A percentile compares a stretch with the other conserved stretches of the same genome.
These are phyloP conservation scores for Tetraodon nigroviridis DNA, from an alignment of 2,113 vertebrate species.

Conservation along the genomic window DNA sequence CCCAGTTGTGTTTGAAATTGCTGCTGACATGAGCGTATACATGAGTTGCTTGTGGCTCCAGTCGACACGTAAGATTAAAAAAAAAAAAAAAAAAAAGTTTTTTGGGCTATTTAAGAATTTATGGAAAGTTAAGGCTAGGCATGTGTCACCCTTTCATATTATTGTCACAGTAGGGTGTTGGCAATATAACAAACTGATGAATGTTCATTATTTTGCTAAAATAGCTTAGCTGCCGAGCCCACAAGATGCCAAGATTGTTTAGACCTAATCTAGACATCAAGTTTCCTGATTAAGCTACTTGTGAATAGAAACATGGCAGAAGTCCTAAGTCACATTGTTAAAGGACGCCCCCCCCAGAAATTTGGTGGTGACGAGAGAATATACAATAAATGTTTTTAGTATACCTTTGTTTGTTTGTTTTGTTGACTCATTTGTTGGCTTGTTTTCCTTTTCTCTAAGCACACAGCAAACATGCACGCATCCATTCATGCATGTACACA, in stretches of 20 bases:
- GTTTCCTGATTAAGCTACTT: too few species aligned
- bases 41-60: constrained; percentile 18
- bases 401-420: constrained; percentile 42
- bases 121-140: neutral
- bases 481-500: constrained; percentile 31
- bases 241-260: too few species aligned
- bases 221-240: too few species aligned
- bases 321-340: too few species aligned
- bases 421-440: constrained; percentile 42
- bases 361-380: constrained; percentile 4
- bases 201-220: too few species aligned
- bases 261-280: too few species aligned
- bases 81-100: too few species aligned
- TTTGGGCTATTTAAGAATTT: neutral
- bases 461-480: constrained; percentile 49
- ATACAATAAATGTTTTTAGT: neutral
- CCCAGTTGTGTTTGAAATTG: constrained; percentile 38
- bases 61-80: constrained; percentile 16
- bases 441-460: constrained; percentile 47
- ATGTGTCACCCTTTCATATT: neutral
- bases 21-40: constrained; percentile 35
- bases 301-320: too few species aligned
- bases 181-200: too few species aligned
- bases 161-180: too few species aligned
- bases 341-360: too few species aligned